phyloP scores from a whole-genome alignment of 2,113 vertebrate species.

The Microcebus griseorufus region DNA sequence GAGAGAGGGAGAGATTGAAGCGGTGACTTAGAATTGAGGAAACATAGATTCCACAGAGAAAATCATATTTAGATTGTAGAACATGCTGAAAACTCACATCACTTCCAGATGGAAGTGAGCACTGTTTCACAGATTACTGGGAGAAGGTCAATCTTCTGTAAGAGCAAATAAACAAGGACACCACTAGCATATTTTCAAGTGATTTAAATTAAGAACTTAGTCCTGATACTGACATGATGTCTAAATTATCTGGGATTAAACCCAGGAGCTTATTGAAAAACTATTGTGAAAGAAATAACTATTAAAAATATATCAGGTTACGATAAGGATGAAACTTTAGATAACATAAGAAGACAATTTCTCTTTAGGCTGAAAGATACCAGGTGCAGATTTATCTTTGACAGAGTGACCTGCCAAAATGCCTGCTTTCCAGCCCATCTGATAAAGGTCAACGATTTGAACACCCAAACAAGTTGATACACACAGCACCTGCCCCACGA shows the following conservation, averaged over 20 bases:
- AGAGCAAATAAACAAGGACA: accelerated
- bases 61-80: not conserved
- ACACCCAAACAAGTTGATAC: slow-evolving; percentile 56
- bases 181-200: not conserved
- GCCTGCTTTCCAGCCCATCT: slow-evolving; percentile 79
- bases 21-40: not conserved
- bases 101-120: not conserved
- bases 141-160: not conserved
- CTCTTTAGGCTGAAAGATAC: slow-evolving; percentile 60
- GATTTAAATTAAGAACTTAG: not conserved
- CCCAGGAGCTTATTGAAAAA: slow-evolving; percentile 61
- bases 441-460: slow-evolving; percentile 84
- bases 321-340: slow-evolving; percentile 21
- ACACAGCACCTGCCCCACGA: slow-evolving; percentile 64
- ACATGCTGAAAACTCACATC: not conserved
- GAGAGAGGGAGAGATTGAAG: no score
- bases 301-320: slow-evolving; percentile 40
- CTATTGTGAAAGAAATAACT: not conserved
- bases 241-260: not conserved
- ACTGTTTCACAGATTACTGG: not conserved
- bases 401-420: slow-evolving; percentile 74
- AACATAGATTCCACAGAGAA: not conserved
- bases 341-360: slow-evolving; percentile 58
- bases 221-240: not conserved
- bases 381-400: slow-evolving; percentile 74